Conservation (phyloP, 92 coral and sea anemone species). For the Bergia puertoricense region DNA sequence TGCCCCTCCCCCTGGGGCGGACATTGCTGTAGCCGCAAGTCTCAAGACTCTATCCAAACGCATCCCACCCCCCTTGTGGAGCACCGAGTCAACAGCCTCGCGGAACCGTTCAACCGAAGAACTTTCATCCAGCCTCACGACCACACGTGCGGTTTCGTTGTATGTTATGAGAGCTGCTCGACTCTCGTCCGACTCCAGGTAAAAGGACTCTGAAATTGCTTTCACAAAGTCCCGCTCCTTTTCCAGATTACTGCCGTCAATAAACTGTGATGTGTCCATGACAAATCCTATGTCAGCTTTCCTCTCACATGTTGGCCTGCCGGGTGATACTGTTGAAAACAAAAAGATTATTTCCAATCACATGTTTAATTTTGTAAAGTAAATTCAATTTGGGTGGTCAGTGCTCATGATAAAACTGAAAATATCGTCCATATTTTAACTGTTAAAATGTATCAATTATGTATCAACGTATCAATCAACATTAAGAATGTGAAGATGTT, state of each 20-base stretch:
- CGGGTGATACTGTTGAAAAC: constrained; percentile 2
- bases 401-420: too few species aligned
- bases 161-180: constrained; percentile 37
- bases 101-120: constrained; percentile 6
- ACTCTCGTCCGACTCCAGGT: constrained; percentile 27
- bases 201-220: constrained; percentile 26
- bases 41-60: constrained; percentile 28
- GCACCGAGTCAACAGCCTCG: constrained; percentile 22
- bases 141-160: constrained; percentile 2
- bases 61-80: constrained; percentile 12
- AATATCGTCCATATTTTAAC: too few species aligned
- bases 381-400: too few species aligned
- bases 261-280: constrained; percentile 14
- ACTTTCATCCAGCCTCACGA: neutral
- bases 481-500: too few species aligned
- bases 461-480: too few species aligned
- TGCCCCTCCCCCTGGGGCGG: neutral
- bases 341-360: too few species aligned
- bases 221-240: constrained; percentile 35
- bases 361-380: too few species aligned
- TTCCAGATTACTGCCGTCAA: neutral
- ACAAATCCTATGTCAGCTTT: constrained; percentile 16
- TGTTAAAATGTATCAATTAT: too few species aligned
- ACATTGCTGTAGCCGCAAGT: neutral
- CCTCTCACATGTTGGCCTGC: constrained; percentile 25